Evolutionary conservation across 1,140 invertebrate genomes (phyloP).

Genomic region (Ridgeia piscesae): DNA sequence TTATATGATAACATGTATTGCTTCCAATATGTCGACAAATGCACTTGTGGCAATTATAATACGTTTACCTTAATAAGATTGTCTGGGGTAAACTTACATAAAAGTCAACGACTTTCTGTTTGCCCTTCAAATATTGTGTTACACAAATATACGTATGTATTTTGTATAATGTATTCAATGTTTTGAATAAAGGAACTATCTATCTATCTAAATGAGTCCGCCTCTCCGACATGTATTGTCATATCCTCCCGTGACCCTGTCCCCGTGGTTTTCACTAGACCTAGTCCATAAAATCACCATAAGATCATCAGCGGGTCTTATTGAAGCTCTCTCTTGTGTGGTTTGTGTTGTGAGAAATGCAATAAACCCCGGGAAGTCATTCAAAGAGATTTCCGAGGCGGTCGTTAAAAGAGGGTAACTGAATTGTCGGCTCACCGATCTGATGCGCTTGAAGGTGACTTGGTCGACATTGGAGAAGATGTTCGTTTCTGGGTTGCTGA

Average conservation of each 20-base stretch:
- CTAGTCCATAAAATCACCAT: neutral
- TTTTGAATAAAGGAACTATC: no score
- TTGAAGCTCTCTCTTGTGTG: neutral
- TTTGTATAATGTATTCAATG: no score
- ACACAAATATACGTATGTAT: no score
- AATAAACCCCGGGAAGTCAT: neutral
- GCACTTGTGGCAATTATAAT: no score
- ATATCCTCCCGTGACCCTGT: neutral
- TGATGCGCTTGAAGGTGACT: constrained; percentile 83
- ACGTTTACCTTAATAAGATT: no score
- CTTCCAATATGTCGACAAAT: no score
- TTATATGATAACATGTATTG: no score
- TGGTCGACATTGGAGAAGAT: constrained; percentile 82
- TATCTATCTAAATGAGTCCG: neutral
- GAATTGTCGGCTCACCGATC: constrained; percentile 61
- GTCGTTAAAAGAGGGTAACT: neutral
- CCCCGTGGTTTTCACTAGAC: neutral
- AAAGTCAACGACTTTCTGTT: no score
- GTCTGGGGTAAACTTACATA: no score
- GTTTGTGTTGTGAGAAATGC: neutral
- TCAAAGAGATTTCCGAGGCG: neutral
- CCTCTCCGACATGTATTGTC: neutral
- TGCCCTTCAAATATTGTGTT: no score
- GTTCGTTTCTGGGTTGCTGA: constrained; percentile 79
- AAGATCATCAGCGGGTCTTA: neutral